Base-by-base conservation (phyloP, 2,888 invertebrate species). In the Acholoe squamosa region DNA sequence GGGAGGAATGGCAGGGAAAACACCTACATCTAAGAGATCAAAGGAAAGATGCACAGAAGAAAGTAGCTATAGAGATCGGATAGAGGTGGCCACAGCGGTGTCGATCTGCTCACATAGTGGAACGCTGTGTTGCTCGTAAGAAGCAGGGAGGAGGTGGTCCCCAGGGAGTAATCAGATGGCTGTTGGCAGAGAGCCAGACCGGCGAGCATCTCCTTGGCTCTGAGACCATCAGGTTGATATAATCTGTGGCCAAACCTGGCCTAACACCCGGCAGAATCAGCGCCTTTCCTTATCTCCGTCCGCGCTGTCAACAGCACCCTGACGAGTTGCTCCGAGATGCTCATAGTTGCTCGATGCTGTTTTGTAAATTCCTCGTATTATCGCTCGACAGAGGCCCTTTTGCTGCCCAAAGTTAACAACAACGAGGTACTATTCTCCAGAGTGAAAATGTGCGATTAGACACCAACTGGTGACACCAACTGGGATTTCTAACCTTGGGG, bases 401-500 rank as follows among this genome's bases (percentile, higher is more conserved):
- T 25, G n/a, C 61, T 3, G 61, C 22, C 19, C 61, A 1, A 28
- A 28, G 12, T 71, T 71, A 3, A 71, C 71, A 3, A 71, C 71
- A 71, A 71, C 25, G 28, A n/a, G 14, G 16, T 7, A 3, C 14
- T 71, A 28, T 71, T 71, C 71, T 71, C 71, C 28, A 14, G 71
- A 71, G 25, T 71, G 71, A 71, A 71, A 71, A 71, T 71, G n/a
- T 25, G 71, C 7, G 71, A 71, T 71, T 71, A 71, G 71, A 71
- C 12, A 28, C 28, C 28, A 71, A 71, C 1, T 3, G 28, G 28
- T 28, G 14, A 28, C 19, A 16, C 28, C 31, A 71, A 28, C 22
- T 28, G 28, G 71, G 28, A 0, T 71, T 71, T 71, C 71, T 43
- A 43, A 43, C 61, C 61, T 7, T 61, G 61, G 61, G n/a, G 22